Conservation (phyloP, 2,888 invertebrate genomes). For the Clunio marinus region DNA sequence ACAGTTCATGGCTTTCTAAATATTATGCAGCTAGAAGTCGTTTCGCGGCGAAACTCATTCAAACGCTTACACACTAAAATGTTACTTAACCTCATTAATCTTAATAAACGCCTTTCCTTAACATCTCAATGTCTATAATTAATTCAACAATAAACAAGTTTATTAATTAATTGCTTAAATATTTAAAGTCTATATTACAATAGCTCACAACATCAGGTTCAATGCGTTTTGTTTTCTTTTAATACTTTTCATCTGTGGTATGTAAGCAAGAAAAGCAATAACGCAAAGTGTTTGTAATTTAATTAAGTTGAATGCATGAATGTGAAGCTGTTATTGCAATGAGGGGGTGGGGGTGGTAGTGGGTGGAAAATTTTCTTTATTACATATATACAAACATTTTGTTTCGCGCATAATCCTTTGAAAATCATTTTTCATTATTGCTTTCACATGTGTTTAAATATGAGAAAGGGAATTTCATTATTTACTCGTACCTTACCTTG, state of each 20-base stretch:
- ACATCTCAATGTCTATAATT: neutral
- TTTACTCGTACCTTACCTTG: too few species aligned
- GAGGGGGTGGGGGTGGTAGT: neutral
- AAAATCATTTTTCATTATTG: too few species aligned
- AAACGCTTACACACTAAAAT: constrained; percentile 11
- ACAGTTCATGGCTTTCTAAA: neutral
- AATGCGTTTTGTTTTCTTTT: too few species aligned
- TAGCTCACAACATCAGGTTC: constrained; percentile 20
- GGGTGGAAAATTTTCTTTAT: neutral
- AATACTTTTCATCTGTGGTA: neutral
- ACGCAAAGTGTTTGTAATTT: constrained; percentile 15
- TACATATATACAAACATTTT: too few species aligned
- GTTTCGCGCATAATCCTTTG: too few species aligned
- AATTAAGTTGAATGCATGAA: constrained; percentile 7
- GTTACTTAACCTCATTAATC: constrained; percentile 17
- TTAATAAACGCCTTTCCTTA: constrained; percentile 1
- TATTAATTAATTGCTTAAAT: constrained; percentile 17
- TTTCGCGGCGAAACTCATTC: neutral
- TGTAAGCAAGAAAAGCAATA: neutral
- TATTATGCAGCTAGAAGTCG: neutral
- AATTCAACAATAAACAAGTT: constrained; percentile 31
- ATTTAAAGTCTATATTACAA: constrained; percentile 11
- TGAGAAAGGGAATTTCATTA: too few species aligned
- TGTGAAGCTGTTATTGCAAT: neutral
- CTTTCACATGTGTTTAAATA: too few species aligned